Evolutionary conservation across 2,888 invertebrate genomes (phyloP), one percentile per base, ranked within the genome.

Genomic region (Laothoe populi): DNA sequence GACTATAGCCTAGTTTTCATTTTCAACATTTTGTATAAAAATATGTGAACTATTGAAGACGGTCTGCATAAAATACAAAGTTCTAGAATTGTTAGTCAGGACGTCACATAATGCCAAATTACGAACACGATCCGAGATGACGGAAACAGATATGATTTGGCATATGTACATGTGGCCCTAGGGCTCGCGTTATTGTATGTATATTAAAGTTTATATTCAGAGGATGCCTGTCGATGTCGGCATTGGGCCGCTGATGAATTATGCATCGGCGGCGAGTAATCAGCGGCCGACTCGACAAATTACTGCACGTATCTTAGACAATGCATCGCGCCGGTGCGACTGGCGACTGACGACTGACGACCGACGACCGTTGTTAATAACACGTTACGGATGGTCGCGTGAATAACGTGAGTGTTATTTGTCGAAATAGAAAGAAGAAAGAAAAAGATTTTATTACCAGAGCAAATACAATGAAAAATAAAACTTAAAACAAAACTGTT

Each of bases 221-320:
- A n/a, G 23, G 38, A 48, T 45, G 44, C 45, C 13, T 5, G 16
- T 42, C 45, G 46, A 24, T 26, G 59, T 23, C 38, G 46, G 19
- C 46, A 35, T 7, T 26, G 35, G 48, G 38, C 53, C 11, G 11
- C 21, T 13, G 13, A 63, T 63, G 59, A 63, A 63, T 59, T 19
- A 63, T 63, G 31, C 53, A 63, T 53, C n/a, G 57, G 44, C 35
- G 44, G 31, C 40, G 16, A 49, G 59, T 42, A 59, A 63, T 63
- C 63, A 63, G 48, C 49, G 59, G 42, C 8, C 59, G 62, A 31
- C 59, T 42, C 26, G 63, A 63, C 63, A 63, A 63, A 63, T 63
- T 59, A 59, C 63, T 63, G 59, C 63, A 63, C 63, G 63, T 63
- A 49, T 62, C 40, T 60, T 49, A 57, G 13, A 61, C 60, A 61